These are phyloP conservation scores for Uromys caudimaculatus DNA, from an alignment of 2,797 vertebrate genomes.

Conservation along the genomic window DNA sequence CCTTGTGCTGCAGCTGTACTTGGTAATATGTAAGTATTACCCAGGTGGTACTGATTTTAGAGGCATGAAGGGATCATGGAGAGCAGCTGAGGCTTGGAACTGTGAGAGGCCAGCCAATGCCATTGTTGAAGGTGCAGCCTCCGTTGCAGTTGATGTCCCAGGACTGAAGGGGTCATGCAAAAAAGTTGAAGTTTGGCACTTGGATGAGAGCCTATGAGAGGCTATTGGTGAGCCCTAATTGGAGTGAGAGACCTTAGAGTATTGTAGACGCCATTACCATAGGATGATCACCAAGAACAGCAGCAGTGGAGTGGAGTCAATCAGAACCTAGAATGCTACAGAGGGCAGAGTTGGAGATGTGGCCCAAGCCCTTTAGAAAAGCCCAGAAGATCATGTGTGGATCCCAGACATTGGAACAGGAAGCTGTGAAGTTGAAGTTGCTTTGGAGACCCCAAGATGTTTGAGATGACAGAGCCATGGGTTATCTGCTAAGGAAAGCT, in stretches of 20 bases:
- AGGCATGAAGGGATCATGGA: not conserved
- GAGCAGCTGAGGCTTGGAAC: not conserved
- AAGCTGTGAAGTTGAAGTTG: not conserved
- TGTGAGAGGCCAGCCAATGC: not conserved
- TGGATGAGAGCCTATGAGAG: too few relatives aligned
- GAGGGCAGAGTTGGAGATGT: not conserved
- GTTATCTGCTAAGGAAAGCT: not conserved
- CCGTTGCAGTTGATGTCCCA: too few relatives aligned
- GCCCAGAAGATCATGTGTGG: too few relatives aligned
- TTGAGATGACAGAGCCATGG: too few relatives aligned
- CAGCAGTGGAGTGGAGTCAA: not conserved
- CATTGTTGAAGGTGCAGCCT: not conserved
- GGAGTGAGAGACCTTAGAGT: too few relatives aligned
- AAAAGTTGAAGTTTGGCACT: too few relatives aligned
- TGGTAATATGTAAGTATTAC: not conserved
- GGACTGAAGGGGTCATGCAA: too few relatives aligned
- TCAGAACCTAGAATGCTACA: not conserved
- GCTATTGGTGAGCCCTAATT: not conserved
- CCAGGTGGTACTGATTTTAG: not conserved
- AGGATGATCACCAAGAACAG: not conserved
- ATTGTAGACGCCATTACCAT: not conserved
- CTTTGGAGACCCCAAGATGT: not conserved
- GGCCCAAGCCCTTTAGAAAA: not conserved
- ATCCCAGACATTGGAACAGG: too few relatives aligned
- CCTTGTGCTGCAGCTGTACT: not conserved